A percentile compares a stretch with the other conserved stretches of the same genome.
These are phyloP conservation scores for Andrena chrysosceles DNA, from an alignment of 2,888 invertebrate genomes.

Conservation along the genomic window DNA sequence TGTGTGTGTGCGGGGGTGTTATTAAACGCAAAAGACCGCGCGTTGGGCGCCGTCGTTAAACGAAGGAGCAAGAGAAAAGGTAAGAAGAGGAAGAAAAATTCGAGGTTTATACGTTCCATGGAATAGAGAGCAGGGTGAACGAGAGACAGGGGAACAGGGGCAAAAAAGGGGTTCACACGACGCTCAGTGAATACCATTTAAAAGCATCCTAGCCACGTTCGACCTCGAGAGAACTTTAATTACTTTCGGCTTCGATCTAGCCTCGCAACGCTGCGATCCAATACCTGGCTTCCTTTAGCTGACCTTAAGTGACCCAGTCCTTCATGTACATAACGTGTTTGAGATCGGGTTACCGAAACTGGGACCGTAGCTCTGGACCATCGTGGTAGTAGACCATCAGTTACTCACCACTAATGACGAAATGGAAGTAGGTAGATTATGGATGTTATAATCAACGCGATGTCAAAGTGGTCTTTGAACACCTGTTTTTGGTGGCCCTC, in stretches of 20 bases:
- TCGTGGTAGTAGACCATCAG: too few species aligned
- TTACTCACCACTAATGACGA: too few species aligned
- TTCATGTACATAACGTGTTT: neutral
- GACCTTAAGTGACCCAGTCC: neutral
- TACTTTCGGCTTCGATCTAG: neutral
- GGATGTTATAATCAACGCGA: too few species aligned
- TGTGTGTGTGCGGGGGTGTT: neutral
- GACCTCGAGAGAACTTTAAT: constrained; percentile 19
- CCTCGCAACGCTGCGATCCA: neutral
- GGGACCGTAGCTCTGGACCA: too few species aligned
- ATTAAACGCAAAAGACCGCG: constrained; percentile 41
- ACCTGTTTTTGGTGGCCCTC: too few species aligned
- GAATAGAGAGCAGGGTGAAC: constrained; percentile 31
- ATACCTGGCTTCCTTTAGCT: neutral
- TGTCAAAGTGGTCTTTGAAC: too few species aligned
- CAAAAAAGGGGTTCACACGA: neutral
- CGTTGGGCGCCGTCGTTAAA: constrained; percentile 13
- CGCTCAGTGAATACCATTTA: constrained; percentile 2
- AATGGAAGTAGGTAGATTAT: too few species aligned
- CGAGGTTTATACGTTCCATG: constrained; percentile 2
- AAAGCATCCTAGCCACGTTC: neutral
- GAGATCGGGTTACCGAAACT: too few species aligned
- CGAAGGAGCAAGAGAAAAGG: constrained; percentile 3
- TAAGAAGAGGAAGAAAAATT: constrained; percentile 20
- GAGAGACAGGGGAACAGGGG: neutral